These are phyloP conservation scores for Ochropleura plecta DNA, from an alignment of 2,888 invertebrate genomes.

Conservation along the genomic window DNA sequence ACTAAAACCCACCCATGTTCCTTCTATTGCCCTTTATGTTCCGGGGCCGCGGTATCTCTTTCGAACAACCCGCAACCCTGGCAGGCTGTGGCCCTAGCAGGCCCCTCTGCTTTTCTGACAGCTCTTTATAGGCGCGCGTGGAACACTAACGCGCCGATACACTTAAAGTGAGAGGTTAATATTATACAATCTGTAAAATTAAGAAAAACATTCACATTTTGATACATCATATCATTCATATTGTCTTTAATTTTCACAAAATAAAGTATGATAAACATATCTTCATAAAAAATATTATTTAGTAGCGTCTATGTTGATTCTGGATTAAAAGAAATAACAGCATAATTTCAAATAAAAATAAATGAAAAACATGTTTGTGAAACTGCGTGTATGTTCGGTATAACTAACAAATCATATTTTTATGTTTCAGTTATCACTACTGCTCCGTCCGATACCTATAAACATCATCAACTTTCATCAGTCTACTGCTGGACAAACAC, in stretches of 20 bases:
- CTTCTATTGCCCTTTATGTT: no score
- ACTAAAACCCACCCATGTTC: no score
- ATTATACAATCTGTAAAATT: not conserved
- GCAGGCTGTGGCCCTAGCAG: no score
- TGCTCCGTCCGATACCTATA: not conserved
- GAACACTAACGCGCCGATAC: no score
- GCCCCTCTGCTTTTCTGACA: no score
- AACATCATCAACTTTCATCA: not conserved
- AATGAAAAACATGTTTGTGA: constrained; percentile 35
- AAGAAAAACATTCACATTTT: not conserved
- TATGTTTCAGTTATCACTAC: constrained; percentile 33
- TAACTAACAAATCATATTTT: constrained; percentile 49
- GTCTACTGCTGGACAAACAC: not conserved
- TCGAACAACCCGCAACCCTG: no score
- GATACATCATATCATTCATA: constrained; percentile 50
- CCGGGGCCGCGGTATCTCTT: no score
- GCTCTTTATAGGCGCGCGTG: no score
- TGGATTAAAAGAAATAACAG: constrained; percentile 49
- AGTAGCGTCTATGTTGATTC: constrained; percentile 43
- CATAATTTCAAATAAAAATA: constrained; percentile 33
- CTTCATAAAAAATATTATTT: constrained; percentile 53
- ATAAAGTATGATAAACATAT: constrained; percentile 54
- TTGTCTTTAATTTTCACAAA: constrained; percentile 50
- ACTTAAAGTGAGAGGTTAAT: no score
- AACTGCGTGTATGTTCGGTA: constrained; percentile 36